phyloP scores from a whole-genome alignment of 2,888 invertebrate genomes.

The Koerneria pararmatus region DNA sequence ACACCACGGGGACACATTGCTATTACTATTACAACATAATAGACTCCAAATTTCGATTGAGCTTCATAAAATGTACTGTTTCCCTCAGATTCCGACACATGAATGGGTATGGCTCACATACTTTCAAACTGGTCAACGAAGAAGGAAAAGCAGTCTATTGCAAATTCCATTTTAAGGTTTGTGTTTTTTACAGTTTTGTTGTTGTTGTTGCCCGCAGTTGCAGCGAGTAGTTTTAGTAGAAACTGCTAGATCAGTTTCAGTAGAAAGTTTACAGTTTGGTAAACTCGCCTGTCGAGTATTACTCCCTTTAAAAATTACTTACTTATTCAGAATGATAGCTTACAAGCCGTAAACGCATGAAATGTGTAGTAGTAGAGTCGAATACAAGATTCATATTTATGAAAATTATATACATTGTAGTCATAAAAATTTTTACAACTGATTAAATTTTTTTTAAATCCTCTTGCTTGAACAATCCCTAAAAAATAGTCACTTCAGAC shows the following conservation, averaged over 20 bases:
- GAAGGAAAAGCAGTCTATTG: constrained; percentile 49
- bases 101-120: constrained; percentile 57
- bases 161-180: constrained; percentile 58
- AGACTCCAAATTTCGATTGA: not conserved
- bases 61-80: not conserved
- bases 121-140: constrained; percentile 58
- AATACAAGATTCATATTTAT: too few relatives aligned
- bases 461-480: not conserved
- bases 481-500: constrained; percentile 36
- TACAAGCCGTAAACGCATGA: too few relatives aligned
- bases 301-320: too few relatives aligned
- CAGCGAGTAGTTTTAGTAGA: too few relatives aligned
- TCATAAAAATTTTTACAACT: too few relatives aligned
- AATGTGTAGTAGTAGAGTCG: too few relatives aligned
- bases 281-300: too few relatives aligned
- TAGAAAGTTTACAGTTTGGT: too few relatives aligned
- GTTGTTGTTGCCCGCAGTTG: too few relatives aligned
- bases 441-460: not conserved
- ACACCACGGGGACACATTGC: not conserved
- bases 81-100: constrained; percentile 48
- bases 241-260: too few relatives aligned
- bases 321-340: too few relatives aligned
- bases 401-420: too few relatives aligned
- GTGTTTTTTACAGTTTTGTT: not conserved
- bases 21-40: not conserved